A percentile compares a stretch with the other conserved stretches of the same genome.
Conservation (phyloP, 2,888 invertebrate genomes). For the Cataglyphis cursor region DNA sequence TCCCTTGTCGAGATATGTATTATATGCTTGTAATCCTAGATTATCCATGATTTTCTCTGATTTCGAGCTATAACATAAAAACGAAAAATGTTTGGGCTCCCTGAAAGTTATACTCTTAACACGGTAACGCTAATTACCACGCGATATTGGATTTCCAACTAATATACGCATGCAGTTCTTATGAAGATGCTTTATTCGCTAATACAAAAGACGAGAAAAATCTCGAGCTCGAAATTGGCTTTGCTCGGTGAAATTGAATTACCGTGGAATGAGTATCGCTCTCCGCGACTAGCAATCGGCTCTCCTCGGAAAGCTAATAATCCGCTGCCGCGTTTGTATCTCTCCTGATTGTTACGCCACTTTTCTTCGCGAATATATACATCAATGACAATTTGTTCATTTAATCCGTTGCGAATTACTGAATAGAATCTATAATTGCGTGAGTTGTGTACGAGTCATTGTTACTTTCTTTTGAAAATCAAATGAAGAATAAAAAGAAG, state of each 20-base stretch:
- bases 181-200: background rate
- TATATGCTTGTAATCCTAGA: slow-evolving; percentile 15
- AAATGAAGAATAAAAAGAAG: background rate
- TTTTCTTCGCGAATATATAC: slow-evolving; percentile 30
- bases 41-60: slow-evolving; percentile 19
- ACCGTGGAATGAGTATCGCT: slow-evolving; percentile 69
- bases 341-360: slow-evolving; percentile 32
- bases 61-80: slow-evolving; percentile 17
- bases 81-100: slow-evolving; percentile 52
- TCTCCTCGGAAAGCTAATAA: slow-evolving; percentile 50
- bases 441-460: background rate
- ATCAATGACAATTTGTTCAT: slow-evolving; percentile 33
- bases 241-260: slow-evolving; percentile 49
- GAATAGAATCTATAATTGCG: slow-evolving; percentile 27
- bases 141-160: background rate
- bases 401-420: background rate
- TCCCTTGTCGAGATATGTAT: slow-evolving; percentile 58
- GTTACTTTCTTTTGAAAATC: background rate
- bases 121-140: slow-evolving; percentile 59
- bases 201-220: slow-evolving; percentile 14
- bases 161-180: background rate
- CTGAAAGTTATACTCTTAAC: slow-evolving; percentile 59
- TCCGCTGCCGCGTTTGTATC: slow-evolving; percentile 21
- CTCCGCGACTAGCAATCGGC: slow-evolving; percentile 68
- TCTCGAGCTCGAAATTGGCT: slow-evolving; percentile 28